phyloP scores from a whole-genome alignment of 2,797 vertebrate species.

The Lepidocolaptes lacrymiger region DNA sequence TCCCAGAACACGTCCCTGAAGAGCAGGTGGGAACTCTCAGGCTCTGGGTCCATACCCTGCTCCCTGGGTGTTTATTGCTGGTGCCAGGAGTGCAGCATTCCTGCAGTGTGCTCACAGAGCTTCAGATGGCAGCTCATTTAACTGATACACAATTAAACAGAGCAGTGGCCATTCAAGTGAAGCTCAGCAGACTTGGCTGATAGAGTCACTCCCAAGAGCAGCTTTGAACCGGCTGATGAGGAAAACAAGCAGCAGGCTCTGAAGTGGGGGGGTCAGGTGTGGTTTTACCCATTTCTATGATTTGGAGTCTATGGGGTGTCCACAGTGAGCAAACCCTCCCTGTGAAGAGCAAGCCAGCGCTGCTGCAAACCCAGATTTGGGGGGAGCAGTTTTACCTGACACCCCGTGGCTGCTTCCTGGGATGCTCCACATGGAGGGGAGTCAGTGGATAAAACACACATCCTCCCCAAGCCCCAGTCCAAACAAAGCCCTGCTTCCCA shows the following conservation, averaged over 20 bases:
- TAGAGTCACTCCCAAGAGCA: not conserved
- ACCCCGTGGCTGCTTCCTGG: not conserved
- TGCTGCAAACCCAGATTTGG: not conserved
- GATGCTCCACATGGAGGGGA: not conserved
- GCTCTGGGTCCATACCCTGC: not conserved
- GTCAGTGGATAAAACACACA: not conserved
- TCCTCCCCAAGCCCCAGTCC: not conserved
- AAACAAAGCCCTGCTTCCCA: constrained; percentile 19
- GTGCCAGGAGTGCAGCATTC: not conserved
- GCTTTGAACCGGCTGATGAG: not conserved
- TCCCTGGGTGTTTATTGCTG: not conserved
- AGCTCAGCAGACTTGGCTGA: not conserved
- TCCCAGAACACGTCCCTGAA: not conserved
- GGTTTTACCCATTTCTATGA: not conserved
- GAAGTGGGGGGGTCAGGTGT: not conserved
- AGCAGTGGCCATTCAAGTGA: not conserved
- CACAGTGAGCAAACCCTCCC: not conserved
- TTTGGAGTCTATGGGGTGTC: not conserved
- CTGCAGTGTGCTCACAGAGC: not conserved
- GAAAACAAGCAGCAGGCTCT: not conserved
- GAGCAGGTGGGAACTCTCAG: not conserved
- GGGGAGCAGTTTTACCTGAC: not conserved
- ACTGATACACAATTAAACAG: not conserved
- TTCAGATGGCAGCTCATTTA: not conserved
- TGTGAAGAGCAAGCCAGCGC: not conserved